phyloP scores from a whole-genome alignment of 2,888 invertebrate genomes.

The Steinernema carpocapsae region DNA sequence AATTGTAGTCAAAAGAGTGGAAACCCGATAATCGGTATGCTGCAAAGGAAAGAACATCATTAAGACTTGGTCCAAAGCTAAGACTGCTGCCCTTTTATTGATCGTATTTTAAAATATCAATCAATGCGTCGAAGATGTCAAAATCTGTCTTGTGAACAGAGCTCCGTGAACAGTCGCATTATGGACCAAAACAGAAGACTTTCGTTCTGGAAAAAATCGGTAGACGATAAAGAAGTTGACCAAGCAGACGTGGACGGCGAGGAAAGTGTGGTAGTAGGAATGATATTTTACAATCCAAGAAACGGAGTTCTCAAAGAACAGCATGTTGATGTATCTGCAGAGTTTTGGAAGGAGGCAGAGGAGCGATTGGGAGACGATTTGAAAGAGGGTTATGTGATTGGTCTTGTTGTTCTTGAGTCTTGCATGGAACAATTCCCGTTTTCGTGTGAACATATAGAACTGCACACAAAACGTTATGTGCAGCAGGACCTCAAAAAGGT shows the following conservation, averaged over 20 bases:
- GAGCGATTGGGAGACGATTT: background rate
- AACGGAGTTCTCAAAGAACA: background rate
- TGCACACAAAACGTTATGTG: background rate
- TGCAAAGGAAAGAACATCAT: too few species aligned
- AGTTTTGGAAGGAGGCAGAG: background rate
- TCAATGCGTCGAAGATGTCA: too few species aligned
- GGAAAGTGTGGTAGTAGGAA: background rate
- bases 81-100: too few species aligned
- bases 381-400: background rate
- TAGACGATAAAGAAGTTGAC: conserved; percentile 13
- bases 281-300: background rate
- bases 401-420: too few species aligned
- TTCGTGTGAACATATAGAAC: too few species aligned
- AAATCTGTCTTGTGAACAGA: too few species aligned
- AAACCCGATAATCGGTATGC: too few species aligned
- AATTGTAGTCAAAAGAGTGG: too few species aligned
- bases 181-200: background rate
- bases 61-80: too few species aligned
- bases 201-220: background rate
- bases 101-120: too few species aligned
- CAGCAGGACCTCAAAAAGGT: background rate
- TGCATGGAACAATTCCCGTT: too few species aligned
- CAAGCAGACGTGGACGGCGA: background rate
- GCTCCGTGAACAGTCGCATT: background rate
- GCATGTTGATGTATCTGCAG: background rate